These are phyloP conservation scores for Melanotaenia parkinsoni DNA, from an alignment of 2,797 vertebrate genomes.

Conservation along the genomic window DNA sequence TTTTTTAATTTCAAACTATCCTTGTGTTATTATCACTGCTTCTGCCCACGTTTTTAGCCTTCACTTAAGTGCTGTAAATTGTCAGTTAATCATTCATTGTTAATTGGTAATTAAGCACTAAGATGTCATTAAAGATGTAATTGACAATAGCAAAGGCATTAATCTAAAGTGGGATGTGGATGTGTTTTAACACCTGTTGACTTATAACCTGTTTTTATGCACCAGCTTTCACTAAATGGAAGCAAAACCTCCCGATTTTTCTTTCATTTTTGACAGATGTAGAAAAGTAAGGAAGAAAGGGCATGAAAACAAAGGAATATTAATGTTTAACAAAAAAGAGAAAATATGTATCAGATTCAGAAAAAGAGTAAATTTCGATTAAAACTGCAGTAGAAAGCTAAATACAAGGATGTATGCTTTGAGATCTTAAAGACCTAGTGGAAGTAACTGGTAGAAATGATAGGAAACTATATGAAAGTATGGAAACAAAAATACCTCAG, in stretches of 20 bases:
- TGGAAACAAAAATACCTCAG: constrained; percentile 8
- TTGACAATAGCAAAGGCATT: constrained; percentile 59
- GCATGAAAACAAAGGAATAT: constrained; percentile 26
- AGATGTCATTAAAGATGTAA: constrained; percentile 67
- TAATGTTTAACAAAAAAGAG: constrained; percentile 60
- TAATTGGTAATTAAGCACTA: constrained; percentile 74
- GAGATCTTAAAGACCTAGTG: constrained; percentile 41
- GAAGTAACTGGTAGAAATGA: constrained; percentile 33
- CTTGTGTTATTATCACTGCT: constrained; percentile 28
- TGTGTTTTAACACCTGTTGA: constrained; percentile 15
- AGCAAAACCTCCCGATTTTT: not conserved
- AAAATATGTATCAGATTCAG: constrained; percentile 48
- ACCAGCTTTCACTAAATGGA: constrained; percentile 3
- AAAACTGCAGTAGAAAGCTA: not conserved
- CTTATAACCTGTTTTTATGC: constrained; percentile 37
- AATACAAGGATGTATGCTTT: constrained; percentile 36
- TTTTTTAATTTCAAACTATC: constrained; percentile 40
- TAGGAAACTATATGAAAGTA: constrained; percentile 15
- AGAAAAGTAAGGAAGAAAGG: constrained; percentile 27
- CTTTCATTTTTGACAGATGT: constrained; percentile 23
- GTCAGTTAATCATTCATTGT: constrained; percentile 71
- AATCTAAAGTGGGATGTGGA: constrained; percentile 29
- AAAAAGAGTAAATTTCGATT: not conserved
- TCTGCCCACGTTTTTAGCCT: constrained; percentile 44
- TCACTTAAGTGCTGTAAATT: constrained; percentile 48